A percentile compares a stretch with the other conserved stretches of the same genome.
These are phyloP conservation scores for Salvator merianae DNA, from an alignment of 2,113 vertebrate species.

Conservation along the genomic window DNA sequence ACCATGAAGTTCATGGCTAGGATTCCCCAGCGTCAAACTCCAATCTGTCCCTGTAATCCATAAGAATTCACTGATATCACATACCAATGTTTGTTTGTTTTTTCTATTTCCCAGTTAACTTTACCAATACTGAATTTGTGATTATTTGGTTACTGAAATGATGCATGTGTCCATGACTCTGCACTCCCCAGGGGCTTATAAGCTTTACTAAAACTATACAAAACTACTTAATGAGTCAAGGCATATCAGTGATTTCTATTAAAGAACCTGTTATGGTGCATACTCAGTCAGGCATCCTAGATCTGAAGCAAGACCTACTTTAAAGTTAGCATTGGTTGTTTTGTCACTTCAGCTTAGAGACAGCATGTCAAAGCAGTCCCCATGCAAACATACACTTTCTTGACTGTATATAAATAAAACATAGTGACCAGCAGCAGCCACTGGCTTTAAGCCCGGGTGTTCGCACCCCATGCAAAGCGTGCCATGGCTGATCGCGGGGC, in stretches of 20 bases:
- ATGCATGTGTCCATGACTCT: accelerated
- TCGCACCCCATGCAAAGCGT: too few species aligned
- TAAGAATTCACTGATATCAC: background rate
- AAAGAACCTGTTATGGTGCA: background rate
- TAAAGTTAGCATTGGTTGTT: background rate
- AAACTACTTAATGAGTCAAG: conserved; percentile 7
- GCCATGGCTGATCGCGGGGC: too few species aligned
- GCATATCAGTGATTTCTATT: background rate
- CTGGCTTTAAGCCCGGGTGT: too few species aligned
- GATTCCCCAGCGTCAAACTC: background rate
- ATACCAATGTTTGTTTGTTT: background rate
- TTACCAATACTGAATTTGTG: conserved; percentile 9
- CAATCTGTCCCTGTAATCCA: accelerated
- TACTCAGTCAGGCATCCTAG: accelerated
- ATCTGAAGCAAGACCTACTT: conserved; percentile 20
- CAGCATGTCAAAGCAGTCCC: conserved; percentile 31
- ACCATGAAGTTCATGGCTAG: too few species aligned
- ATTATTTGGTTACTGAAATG: background rate
- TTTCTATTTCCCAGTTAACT: conserved; percentile 15
- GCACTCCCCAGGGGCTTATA: background rate
- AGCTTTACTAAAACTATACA: background rate
- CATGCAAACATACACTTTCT: background rate
- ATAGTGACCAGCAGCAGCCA: too few species aligned
- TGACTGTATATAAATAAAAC: conserved; percentile 39
- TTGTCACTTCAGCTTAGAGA: conserved; percentile 21